Conservation (phyloP, 2,797 vertebrate species). For the Loris lydekkerianus region DNA sequence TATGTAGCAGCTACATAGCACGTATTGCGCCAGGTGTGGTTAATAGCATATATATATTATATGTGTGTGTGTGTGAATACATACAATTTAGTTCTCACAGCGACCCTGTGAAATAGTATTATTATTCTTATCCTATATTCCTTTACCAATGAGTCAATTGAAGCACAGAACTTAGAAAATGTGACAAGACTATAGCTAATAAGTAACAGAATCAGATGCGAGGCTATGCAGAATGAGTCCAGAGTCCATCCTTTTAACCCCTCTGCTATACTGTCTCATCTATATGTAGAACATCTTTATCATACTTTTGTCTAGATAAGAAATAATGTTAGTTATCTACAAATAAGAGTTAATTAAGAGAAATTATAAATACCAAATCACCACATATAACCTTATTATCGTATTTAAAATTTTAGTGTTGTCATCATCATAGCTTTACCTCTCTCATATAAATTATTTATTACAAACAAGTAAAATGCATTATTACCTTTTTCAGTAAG, state of each 20-base stretch:
- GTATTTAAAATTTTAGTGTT: conserved; percentile 8
- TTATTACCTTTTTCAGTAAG: not conserved
- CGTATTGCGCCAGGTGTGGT: not conserved
- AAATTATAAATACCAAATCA: conserved; percentile 23
- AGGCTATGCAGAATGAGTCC: not conserved
- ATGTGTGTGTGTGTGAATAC: not conserved
- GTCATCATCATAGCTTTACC: not conserved
- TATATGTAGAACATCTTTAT: not conserved
- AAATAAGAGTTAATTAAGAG: conserved; percentile 12
- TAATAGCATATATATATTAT: not conserved
- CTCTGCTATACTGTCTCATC: not conserved
- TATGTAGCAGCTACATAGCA: not conserved
- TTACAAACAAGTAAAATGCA: conserved; percentile 35
- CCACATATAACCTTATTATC: not conserved
- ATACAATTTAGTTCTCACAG: not conserved
- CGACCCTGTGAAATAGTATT: not conserved
- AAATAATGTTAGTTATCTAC: not conserved
- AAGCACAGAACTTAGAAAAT: conserved; percentile 6
- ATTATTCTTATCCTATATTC: not conserved
- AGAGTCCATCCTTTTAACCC: not conserved
- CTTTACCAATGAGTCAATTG: conserved; percentile 13
- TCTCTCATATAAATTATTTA: conserved; percentile 3
- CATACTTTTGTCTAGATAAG: not conserved
- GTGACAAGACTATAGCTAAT: not conserved
- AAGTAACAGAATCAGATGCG: not conserved